Evolutionary conservation across 2,888 invertebrate genomes (phyloP).

Genomic region (Branchinecta sandiegonensis): DNA sequence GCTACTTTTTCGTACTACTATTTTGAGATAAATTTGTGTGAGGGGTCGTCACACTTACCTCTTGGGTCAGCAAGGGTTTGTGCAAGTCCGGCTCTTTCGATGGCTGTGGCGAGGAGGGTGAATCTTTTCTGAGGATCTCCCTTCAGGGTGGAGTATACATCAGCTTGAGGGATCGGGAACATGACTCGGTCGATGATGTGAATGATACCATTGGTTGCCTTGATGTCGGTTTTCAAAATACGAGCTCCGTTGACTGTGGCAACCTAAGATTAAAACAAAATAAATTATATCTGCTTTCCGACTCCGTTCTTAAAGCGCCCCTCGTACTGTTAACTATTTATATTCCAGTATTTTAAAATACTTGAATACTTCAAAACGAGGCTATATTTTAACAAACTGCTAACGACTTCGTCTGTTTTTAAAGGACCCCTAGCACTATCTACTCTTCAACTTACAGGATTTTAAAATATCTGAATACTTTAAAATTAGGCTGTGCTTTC

Average conservation of each 20-base stretch:
- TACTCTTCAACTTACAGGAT: too few relatives aligned
- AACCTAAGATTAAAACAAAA: constrained; percentile 38
- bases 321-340: too few relatives aligned
- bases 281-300: neutral
- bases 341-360: too few relatives aligned
- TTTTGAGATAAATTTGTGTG: too few relatives aligned
- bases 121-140: constrained; percentile 67
- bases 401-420: too few relatives aligned
- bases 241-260: constrained; percentile 74
- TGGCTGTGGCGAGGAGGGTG: constrained; percentile 57
- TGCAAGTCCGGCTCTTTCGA: constrained; percentile 60
- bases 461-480: too few relatives aligned
- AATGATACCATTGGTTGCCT: constrained; percentile 63
- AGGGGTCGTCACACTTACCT: constrained; percentile 16
- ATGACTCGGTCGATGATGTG: constrained; percentile 71
- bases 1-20: too few relatives aligned
- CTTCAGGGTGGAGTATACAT: constrained; percentile 65
- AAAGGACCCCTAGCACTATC: too few relatives aligned
- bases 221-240: constrained; percentile 62
- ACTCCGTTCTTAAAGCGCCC: too few relatives aligned
- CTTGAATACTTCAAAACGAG: too few relatives aligned
- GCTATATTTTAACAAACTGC: too few relatives aligned
- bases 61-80: constrained; percentile 45
- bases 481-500: too few relatives aligned
- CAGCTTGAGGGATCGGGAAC: constrained; percentile 78